These are phyloP conservation scores for Empidonax traillii DNA, from an alignment of 2,113 vertebrate species.

Conservation along the genomic window DNA sequence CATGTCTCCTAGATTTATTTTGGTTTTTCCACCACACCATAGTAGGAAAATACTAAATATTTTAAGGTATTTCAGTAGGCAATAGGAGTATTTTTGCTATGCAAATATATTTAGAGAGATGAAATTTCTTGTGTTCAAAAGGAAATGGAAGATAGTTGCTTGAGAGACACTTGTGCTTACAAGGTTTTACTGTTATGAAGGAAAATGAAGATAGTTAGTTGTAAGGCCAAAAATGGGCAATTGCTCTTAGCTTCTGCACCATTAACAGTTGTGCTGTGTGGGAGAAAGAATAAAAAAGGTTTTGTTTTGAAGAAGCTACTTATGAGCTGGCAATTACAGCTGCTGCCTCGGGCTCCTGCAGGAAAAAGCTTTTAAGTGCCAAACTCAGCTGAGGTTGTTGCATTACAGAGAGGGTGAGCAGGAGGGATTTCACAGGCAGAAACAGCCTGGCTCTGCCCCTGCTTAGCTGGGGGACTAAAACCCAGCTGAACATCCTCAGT, in stretches of 20 bases:
- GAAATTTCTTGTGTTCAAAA: not conserved
- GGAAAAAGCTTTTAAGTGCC: not conserved
- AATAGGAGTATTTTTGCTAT: not conserved
- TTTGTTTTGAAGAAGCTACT: constrained; percentile 13
- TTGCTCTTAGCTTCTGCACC: not conserved
- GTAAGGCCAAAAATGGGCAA: not conserved
- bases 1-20: not conserved
- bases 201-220: not conserved
- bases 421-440: not conserved
- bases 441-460: not conserved
- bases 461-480: not conserved
- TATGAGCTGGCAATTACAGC: not conserved
- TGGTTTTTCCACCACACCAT: not conserved
- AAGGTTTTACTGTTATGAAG: not conserved
- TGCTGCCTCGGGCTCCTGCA: constrained; percentile 4
- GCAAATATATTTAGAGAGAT: not conserved
- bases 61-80: not conserved
- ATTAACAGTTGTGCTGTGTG: not conserved
- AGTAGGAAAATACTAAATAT: not conserved
- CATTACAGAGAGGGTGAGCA: not conserved
- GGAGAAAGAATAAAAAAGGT: not conserved
- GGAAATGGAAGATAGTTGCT: not conserved
- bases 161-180: not conserved
- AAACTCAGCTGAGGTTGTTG: not conserved
- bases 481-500: not conserved